Evolutionary conservation across 2,888 invertebrate species (phyloP).

Genomic region (Chaitophorus viminalis): DNA sequence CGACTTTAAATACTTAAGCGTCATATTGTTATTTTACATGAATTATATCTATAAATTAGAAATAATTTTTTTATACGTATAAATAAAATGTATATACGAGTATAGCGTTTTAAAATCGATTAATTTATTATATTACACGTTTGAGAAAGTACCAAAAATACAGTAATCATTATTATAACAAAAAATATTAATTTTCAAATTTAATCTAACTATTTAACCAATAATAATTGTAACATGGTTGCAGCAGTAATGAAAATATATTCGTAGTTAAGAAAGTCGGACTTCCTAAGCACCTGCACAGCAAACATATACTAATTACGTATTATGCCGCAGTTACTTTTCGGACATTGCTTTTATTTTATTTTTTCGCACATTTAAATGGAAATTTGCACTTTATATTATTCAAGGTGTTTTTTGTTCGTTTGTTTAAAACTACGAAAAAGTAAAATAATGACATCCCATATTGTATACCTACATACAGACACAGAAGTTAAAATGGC

Average conservation of each 20-base stretch:
- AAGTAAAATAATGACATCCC: conserved; percentile 50
- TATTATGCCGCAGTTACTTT: conserved; percentile 11
- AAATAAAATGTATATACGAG: no score
- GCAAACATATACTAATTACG: neutral
- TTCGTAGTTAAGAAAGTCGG: neutral
- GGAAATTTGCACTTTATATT: conserved; percentile 27
- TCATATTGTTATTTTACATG: no score
- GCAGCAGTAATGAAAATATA: neutral
- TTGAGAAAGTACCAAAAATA: no score
- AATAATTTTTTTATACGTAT: no score
- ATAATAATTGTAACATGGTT: no score
- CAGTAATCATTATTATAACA: no score
- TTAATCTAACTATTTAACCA: no score
- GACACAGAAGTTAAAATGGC: conserved; percentile 34
- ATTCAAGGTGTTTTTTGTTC: conserved; percentile 24
- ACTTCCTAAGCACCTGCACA: neutral
- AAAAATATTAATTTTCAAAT: no score
- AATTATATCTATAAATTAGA: no score
- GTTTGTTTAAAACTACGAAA: conserved; percentile 23
- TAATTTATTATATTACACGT: no score
- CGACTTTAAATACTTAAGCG: no score
- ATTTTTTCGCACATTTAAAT: conserved; percentile 3
- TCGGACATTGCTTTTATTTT: neutral
- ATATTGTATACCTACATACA: neutral
- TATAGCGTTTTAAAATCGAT: no score